Evolutionary conservation across 2,797 vertebrate genomes (phyloP), one percentile per base, ranked within the genome.

Genomic region (Xiphophorus birchmanni): DNA sequence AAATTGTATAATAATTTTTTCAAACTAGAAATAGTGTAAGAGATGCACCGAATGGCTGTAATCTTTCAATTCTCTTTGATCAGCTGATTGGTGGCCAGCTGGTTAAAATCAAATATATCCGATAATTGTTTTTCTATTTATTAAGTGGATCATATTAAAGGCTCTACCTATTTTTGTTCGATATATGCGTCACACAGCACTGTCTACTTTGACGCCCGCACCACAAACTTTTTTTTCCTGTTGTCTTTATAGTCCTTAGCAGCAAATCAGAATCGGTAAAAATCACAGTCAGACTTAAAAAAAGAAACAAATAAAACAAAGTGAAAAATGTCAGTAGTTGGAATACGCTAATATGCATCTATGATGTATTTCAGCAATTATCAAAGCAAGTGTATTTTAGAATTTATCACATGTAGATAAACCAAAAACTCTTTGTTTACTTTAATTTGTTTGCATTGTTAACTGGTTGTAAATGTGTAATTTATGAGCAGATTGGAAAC

Each of bases 401-500:
- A 60, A 60, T 60, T 60, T 29, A 11, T n/a, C 29, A n/a, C 50
- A n/a, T 9, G 48, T 37, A 21, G 35, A 23, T 7, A 26, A 37
- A 32, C 11, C 69, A 71, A n/a, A 60, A 63, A n/a, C 73, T 60
- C 58, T 73, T 8, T 74, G 21, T 78, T 17, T 69, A 26, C 42
- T 26, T 47, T n/a, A 21, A 42, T 32, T 71, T 23, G 42, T 78
- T 76, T 74, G 7, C 12, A 75, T 29, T 40, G 37, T 37, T 54
- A 21, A 56, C n/a, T n/a, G 2, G 8, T 32, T 73, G 21, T 73
- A 26, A 67, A 82, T 5, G 8, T 81, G 40, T 83, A 2, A 50
- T 79, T 44, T 40, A 0, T 73, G 52, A 77, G 23, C 89, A 96
- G 96, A 87, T 95, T 23, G 95, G 95, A 82, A 95, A 92, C 5